These are phyloP conservation scores for Apodemus sylvaticus DNA, from an alignment of 2,113 vertebrate genomes.

Conservation along the genomic window DNA sequence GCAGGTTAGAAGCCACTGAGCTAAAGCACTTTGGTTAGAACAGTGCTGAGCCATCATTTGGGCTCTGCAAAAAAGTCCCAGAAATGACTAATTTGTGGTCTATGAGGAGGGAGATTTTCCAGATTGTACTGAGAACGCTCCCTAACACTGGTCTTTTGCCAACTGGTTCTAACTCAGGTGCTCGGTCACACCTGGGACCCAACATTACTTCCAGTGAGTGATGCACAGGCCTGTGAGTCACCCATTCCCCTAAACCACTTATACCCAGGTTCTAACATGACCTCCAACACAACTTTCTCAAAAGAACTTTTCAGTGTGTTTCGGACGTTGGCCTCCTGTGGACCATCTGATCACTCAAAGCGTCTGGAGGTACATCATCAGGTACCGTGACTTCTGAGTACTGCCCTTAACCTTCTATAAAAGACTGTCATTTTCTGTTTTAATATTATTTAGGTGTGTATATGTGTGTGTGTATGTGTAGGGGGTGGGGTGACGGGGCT, in stretches of 20 bases:
- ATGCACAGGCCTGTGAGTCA: not conserved
- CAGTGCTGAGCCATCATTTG: not conserved
- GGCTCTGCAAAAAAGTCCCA: not conserved
- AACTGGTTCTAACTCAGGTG: conserved; percentile 20
- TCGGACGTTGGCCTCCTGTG: not conserved
- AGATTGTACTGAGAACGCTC: not conserved
- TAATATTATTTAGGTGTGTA: not conserved
- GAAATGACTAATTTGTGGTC: conserved; percentile 30
- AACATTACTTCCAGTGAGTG: not conserved
- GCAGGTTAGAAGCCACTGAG: not conserved
- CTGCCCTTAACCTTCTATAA: not conserved
- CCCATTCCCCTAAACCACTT: not conserved
- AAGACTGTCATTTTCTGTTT: not conserved
- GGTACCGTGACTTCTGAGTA: not conserved
- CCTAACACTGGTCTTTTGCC: not conserved
- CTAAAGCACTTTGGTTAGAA: not conserved
- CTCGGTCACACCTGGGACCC: not conserved
- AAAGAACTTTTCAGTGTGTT: not conserved
- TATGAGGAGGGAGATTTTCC: conserved; percentile 17
- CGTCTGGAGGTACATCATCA: not conserved
- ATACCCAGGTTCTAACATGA: not conserved
- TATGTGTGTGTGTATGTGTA: no score
- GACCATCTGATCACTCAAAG: not conserved
- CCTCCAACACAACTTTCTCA: not conserved
- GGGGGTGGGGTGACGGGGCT: fast-evolving